Percentiles rank a stretch among this genome's conserved stretches.
phyloP scores from a whole-genome alignment of 2,797 vertebrate species.

The Nasua narica region DNA sequence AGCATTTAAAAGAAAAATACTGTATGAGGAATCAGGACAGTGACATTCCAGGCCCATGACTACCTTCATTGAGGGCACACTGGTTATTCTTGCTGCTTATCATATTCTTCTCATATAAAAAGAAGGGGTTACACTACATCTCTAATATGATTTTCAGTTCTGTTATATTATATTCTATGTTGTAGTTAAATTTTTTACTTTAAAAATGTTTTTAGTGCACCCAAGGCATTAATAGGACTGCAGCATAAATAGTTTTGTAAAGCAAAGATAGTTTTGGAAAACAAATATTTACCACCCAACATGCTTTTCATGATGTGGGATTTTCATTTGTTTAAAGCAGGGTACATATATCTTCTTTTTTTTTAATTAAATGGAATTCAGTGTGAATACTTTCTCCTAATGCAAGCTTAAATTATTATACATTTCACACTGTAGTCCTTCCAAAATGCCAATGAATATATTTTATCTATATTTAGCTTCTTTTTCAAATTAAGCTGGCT shows the following conservation, averaged over 20 bases:
- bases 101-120: neutral
- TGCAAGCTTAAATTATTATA: neutral
- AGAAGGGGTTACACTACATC: neutral
- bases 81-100: neutral
- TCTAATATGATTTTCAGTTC: neutral
- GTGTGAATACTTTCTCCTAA: neutral
- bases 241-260: neutral
- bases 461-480: constrained; percentile 13
- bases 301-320: neutral
- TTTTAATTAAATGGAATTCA: neutral
- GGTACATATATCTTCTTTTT: neutral
- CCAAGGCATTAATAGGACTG: neutral
- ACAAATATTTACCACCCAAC: neutral
- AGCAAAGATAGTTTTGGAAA: neutral
- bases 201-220: neutral
- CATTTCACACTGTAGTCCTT: neutral
- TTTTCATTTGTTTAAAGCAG: constrained; percentile 30
- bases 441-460: neutral
- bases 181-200: neutral
- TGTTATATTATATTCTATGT: neutral
- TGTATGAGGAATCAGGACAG: neutral
- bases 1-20: neutral
- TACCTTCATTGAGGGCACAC: neutral
- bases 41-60: neutral
- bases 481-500: constrained; percentile 7